These are phyloP conservation scores for Pterocles gutturalis DNA, from an alignment of 2,113 vertebrate species.

Conservation along the genomic window DNA sequence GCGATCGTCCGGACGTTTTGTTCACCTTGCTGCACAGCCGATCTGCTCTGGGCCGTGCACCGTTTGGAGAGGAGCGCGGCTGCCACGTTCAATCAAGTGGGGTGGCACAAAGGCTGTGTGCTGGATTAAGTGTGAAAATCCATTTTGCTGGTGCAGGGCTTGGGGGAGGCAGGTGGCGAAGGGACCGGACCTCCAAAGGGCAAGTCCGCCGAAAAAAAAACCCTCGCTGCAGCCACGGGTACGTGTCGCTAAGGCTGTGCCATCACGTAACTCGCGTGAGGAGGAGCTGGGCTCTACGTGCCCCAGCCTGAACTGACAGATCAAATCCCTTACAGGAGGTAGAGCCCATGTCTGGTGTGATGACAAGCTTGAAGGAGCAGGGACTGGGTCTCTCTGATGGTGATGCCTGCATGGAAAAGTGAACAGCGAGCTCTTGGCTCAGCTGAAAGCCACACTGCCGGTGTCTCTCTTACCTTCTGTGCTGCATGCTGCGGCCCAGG, in stretches of 20 bases:
- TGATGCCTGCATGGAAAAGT: background rate
- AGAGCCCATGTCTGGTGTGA: background rate
- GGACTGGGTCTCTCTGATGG: background rate
- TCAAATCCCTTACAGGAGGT: background rate
- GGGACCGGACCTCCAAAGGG: background rate
- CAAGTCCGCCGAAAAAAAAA: background rate
- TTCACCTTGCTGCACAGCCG: background rate
- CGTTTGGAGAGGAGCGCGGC: rapidly evolving
- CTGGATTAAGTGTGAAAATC: background rate
- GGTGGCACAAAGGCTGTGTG: background rate
- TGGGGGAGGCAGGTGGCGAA: background rate
- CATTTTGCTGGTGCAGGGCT: background rate
- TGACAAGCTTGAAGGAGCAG: background rate
- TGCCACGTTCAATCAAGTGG: background rate
- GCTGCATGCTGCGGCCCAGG: background rate
- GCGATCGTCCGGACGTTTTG: background rate
- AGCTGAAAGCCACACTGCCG: background rate
- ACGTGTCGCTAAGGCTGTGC: background rate
- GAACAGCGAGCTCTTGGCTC: background rate
- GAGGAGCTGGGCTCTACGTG: background rate
- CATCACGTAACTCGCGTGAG: background rate
- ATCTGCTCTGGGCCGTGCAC: background rate
- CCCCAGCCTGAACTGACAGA: background rate
- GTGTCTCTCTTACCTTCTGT: background rate
- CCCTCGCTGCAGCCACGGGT: background rate